Evolutionary conservation across 2,113 vertebrate species (phyloP).

Genomic region (Apodemus sylvaticus): DNA sequence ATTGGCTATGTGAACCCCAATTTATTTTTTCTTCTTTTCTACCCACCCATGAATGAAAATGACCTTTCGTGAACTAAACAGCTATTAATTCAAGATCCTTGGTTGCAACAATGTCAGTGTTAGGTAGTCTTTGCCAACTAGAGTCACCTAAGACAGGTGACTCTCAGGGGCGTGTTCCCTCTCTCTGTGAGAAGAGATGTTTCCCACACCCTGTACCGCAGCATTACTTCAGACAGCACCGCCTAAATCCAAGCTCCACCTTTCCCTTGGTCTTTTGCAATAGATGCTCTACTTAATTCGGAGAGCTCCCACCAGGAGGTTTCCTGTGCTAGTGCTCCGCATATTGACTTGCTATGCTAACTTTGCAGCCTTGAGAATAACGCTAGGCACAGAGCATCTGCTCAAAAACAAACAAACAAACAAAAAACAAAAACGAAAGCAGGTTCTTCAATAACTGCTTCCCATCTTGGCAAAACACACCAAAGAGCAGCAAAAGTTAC

Average conservation of each 20-base stretch:
- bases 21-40: constrained; percentile 34
- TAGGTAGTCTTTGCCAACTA: not conserved
- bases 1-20: constrained; percentile 20
- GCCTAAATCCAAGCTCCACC: not conserved
- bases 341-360: not conserved
- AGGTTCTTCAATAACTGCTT: not conserved
- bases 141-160: not conserved
- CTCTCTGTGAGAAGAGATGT: not conserved
- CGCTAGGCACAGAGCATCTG: not conserved
- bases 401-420: not conserved
- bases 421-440: not conserved
- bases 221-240: not conserved
- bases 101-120: not conserved
- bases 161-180: not conserved
- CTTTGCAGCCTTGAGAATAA: not conserved
- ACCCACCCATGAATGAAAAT: constrained; percentile 34
- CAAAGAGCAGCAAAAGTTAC: not conserved
- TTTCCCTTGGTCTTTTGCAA: not conserved
- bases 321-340: not conserved
- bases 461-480: not conserved
- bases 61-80: constrained; percentile 40
- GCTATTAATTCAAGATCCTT: constrained; percentile 21
- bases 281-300: not conserved
- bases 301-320: not conserved
- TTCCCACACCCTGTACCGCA: not conserved